phyloP scores from a whole-genome alignment of 2,113 vertebrate genomes.

The Apteryx mantelli region DNA sequence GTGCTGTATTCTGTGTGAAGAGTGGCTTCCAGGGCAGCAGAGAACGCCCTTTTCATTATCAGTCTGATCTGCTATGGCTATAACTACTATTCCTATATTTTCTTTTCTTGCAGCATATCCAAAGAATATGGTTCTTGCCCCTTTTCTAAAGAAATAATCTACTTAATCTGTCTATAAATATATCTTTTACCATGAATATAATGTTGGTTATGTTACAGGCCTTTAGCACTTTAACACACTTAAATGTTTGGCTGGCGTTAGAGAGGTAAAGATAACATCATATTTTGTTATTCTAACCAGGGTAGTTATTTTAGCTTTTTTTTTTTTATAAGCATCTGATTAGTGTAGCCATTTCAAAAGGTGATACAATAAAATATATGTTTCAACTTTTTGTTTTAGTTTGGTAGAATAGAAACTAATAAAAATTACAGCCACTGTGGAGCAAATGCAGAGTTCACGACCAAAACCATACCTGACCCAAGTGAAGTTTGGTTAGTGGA shows the following conservation, averaged over 20 bases:
- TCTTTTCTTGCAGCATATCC: neutral
- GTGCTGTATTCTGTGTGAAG: neutral
- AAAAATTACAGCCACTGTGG: neutral
- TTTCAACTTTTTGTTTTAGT: neutral
- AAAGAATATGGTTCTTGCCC: neutral
- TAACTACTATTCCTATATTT: neutral
- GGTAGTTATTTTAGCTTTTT: neutral
- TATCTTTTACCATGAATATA: neutral
- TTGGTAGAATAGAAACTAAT: neutral
- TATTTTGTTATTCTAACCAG: neutral
- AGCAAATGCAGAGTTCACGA: neutral
- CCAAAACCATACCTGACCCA: neutral
- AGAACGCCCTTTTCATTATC: neutral
- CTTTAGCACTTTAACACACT: neutral
- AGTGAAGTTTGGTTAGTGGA: neutral
- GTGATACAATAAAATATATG: neutral
- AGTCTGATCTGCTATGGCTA: neutral
- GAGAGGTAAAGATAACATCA: neutral
- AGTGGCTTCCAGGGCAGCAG: neutral
- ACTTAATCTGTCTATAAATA: neutral
- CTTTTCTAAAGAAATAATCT: neutral
- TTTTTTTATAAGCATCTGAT: neutral
- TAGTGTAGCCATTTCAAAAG: neutral
- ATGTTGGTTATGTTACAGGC: neutral
- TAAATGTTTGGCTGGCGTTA: neutral